Evolutionary conservation across 2,797 vertebrate genomes (phyloP), one percentile per base, ranked within the genome.

Genomic region (Helicolenus hilgendorfi): DNA sequence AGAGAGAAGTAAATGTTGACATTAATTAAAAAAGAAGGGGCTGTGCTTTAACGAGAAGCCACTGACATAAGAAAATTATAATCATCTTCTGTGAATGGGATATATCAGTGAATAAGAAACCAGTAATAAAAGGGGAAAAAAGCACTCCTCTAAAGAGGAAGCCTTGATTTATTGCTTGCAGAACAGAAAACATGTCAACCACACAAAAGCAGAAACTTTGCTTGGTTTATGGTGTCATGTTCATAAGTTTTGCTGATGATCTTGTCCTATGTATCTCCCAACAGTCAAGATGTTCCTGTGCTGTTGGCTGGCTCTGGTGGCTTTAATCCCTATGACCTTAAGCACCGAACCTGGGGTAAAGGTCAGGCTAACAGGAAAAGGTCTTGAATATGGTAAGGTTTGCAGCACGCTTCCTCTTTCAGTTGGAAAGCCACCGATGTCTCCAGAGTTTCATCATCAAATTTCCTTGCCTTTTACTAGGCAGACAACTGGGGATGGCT

Each of bases 371-470:
- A 97, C 97, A n/a, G 63, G 93, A 67, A 97, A 97, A 70, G 97
- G 97, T 41, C 83, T 98, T 49, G 97, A 98, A 49, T 98, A 98
- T 81, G 96, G 97, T 98, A 87, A 76, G 53, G 49, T 38, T 26
- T 33, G n/a, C 14, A 33, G 31, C 18, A 41, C 13, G 1, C n/a
- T 33, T 59, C 13, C 14, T 18, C n/a, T 22, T 11, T 63, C 31
- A 38, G 2, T 3, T 55, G n/a, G n/a, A 73, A 59, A 64, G 7
- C 13, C 41, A 27, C 0, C 0, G 0, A 20, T 49, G 3, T 20
- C 15, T 64, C 11, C 20, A 11, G 5, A 49, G 8, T 20, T 67
- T 72, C 9, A 15, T 35, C 7, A 72, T 36, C 2, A 7, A 18
- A 36, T 22, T 18, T 20, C 45, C 24, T 63, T 55, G 3, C 0